Base-by-base conservation (phyloP, 2,888 invertebrate species). In the Leucoma salicis region DNA sequence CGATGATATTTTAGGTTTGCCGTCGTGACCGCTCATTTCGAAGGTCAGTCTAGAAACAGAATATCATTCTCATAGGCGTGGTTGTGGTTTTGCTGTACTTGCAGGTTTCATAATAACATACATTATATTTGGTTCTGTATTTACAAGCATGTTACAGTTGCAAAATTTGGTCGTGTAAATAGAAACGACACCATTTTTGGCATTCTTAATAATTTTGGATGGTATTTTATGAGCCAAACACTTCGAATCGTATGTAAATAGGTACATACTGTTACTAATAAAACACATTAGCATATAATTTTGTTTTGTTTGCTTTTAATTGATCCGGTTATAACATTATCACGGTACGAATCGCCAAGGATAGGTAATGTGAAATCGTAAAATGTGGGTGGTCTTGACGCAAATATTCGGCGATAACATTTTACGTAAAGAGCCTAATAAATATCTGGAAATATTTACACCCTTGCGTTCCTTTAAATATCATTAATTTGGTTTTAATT, bases 21-120 rank as follows among this genome's bases (percentile, higher is more conserved):
- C 48, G 61, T 63, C 63, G 64, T 63, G 70, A 54, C 52, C 50
- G 45, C 46, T 52, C 53, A 39, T 48, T 58, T 50, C 52, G 57
- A 71, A 65, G 59, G 63, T 53, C 63, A 57, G 58, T 66, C 61
- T 63, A 53, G 70, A 58, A 69, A 68, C 61, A 13, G 63, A 66
- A 70, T 71, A 73, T 57, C 51, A 39, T 39, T 47, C 51, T 51
- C 55, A 36, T 44, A 60, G 66, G 68, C 61, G 66, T 61, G 68
- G 53, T 56, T 47, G 44, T 42, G 51, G 52, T 52, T 45, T 48
- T 37, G 44, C 48, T 48, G 53, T 58, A 53, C 50, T 31, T 4
- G 41, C 16, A 46, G 35, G 45, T 2, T 2, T 4, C 27, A 11
- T 10, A 27, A 27, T 4, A n/a, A n/a, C 1, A 27, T 21, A 21